A percentile compares a stretch with the other conserved stretches of the same genome.
phyloP scores from a whole-genome alignment of 2,888 invertebrate genomes.

The Nymphalis c-album region DNA sequence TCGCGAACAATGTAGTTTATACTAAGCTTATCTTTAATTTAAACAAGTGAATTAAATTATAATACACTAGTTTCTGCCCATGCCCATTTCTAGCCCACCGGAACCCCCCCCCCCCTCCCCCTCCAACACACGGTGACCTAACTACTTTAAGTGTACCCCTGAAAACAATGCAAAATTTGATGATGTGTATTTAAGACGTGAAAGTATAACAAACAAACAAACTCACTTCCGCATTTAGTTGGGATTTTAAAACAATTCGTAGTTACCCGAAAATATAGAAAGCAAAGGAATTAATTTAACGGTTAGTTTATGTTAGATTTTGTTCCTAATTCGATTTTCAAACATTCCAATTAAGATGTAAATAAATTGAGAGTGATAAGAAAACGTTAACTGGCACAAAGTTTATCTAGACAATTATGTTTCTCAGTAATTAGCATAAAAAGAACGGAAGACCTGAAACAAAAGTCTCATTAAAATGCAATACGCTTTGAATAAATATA shows the following conservation, averaged over 20 bases:
- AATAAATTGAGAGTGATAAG: neutral
- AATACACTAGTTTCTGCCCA: neutral
- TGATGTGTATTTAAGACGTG: too few species aligned
- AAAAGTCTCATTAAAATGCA: slow-evolving; percentile 36
- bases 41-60: neutral
- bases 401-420: neutral
- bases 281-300: too few species aligned
- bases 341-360: slow-evolving; percentile 1
- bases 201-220: too few species aligned
- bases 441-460: slow-evolving; percentile 26
- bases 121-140: too few species aligned
- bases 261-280: too few species aligned
- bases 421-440: slow-evolving; percentile 31
- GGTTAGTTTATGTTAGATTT: neutral
- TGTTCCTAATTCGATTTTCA: neutral
- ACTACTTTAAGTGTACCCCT: too few species aligned
- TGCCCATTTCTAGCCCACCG: too few species aligned
- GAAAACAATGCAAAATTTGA: too few species aligned
- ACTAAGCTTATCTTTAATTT: slow-evolving; percentile 1
- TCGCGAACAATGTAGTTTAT: neutral
- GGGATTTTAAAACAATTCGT: too few species aligned
- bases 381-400: neutral
- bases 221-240: too few species aligned
- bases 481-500: slow-evolving; percentile 29
- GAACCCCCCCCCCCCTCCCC: too few species aligned